Percentiles rank a stretch among this genome's conserved stretches.
These are phyloP conservation scores for Xanthia togata DNA, from an alignment of 2,888 invertebrate species.

Conservation along the genomic window DNA sequence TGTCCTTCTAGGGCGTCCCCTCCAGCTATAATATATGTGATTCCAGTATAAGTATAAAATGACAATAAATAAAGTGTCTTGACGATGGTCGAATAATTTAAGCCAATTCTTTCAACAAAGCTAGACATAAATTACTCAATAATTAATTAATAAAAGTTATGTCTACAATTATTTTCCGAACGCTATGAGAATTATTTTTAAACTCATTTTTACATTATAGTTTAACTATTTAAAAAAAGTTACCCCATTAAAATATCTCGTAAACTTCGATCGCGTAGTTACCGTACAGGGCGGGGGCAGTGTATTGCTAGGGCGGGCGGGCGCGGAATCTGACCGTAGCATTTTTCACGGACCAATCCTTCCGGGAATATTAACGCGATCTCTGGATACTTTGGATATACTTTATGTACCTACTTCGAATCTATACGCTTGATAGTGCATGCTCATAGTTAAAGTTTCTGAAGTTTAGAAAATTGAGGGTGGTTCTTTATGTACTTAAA, in stretches of 20 bases:
- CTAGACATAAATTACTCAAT: not conserved
- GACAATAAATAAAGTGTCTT: no score
- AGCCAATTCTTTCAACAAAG: not conserved
- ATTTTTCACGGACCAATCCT: slow-evolving; percentile 68
- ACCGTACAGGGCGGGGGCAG: slow-evolving; percentile 34
- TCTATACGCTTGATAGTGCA: slow-evolving; percentile 33
- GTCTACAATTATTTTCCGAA: not conserved
- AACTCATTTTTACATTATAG: not conserved
- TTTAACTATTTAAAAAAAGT: not conserved
- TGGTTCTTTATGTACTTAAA: slow-evolving; percentile 17
- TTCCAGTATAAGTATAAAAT: no score
- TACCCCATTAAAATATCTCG: slow-evolving; percentile 11
- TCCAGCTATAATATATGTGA: no score
- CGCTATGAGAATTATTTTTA: not conserved
- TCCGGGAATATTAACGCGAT: slow-evolving; percentile 68
- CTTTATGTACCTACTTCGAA: slow-evolving; percentile 36
- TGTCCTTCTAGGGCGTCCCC: no score
- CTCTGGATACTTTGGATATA: slow-evolving; percentile 60
- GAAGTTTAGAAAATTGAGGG: slow-evolving; percentile 32
- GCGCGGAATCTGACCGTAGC: slow-evolving; percentile 68
- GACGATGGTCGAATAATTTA: no score
- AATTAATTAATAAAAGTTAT: not conserved
- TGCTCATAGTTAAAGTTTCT: slow-evolving; percentile 33
- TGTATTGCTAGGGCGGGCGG: slow-evolving; percentile 60
- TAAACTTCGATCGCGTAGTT: not conserved